A percentile compares a stretch with the other conserved stretches of the same genome.
These are phyloP conservation scores for Mustela nigripes DNA, from an alignment of 2,113 vertebrate genomes.

Conservation along the genomic window DNA sequence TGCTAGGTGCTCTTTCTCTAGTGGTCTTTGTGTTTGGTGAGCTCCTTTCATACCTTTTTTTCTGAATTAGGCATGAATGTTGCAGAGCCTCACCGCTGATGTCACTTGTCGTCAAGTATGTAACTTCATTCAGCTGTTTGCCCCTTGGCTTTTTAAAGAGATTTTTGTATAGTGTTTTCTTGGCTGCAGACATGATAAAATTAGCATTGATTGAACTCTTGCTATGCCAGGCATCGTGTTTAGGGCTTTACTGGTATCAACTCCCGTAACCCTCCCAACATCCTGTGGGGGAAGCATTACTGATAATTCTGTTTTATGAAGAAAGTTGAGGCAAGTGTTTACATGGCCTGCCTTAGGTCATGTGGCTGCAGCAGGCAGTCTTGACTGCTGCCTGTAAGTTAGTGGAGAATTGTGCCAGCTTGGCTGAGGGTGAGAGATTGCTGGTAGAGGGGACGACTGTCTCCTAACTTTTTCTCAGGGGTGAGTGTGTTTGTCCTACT, in stretches of 20 bases:
- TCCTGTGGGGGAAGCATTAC: background rate
- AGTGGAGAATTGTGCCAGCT: background rate
- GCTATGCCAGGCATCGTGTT: background rate
- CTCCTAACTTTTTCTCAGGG: background rate
- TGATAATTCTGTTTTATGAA: background rate
- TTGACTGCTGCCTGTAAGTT: background rate
- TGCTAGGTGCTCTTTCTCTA: background rate
- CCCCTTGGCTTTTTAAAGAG: background rate
- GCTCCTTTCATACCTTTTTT: background rate
- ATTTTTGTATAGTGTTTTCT: background rate
- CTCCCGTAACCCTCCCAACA: background rate
- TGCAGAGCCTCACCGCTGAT: background rate
- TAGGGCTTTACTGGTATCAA: background rate
- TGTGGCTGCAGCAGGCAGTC: background rate
- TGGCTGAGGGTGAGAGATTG: background rate
- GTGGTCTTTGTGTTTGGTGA: background rate
- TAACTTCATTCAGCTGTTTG: conserved; percentile 30
- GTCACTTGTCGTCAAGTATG: background rate
- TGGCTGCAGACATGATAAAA: background rate
- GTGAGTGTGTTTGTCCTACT: background rate
- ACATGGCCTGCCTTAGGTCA: background rate
- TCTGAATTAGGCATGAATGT: background rate
- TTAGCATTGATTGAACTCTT: background rate
- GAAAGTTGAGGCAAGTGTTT: background rate
- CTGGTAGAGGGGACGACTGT: background rate